Base-by-base conservation (phyloP, 1,140 invertebrate genomes). In the Goniozus legneri region DNA sequence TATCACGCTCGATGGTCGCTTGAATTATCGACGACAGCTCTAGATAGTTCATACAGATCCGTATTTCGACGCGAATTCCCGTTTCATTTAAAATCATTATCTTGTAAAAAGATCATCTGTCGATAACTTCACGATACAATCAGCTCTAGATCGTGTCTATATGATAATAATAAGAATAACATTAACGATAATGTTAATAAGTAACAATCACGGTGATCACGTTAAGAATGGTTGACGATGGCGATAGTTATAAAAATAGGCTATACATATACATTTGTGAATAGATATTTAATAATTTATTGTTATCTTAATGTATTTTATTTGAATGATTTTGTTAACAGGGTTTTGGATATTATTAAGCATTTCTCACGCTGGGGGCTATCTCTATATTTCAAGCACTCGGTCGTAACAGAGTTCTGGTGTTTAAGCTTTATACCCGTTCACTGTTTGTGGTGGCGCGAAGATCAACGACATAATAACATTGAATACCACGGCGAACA, bases 281-380 rank as follows among this genome's bases (percentile, higher is more conserved):
- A 73, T 73, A 73, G 64, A 70, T 71, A 73, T 73, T 72, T 72
- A 72, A 72, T 73, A 72, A 72, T 73, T 73, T 73, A 72, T 73
- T 71, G 60, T 70, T 71, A 64, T 64, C 52, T 13, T 71, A 73
- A 60, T 63, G 47, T 64, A 68, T 60, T 60, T 70, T 71, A 56
- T 69, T 67, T 60, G 31, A 39, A 60, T 13, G 50, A 52, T 56
- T 67, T 53, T 36, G 54, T 59, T 52, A 62, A 59, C 45, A 54
- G 51, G 58, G 49, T 64, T 64, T 59, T 58, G 63, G 66, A 63
- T 65, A 62, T 27, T 27, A 27, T 10, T 27, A 6, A 10, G 24
- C 24, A 10, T 27, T 6, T 27, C 24, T 27, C 24, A 4, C 24
- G 24, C 24, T 6, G 24, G 4, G 10, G 10, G 24, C 24, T 27